These are phyloP conservation scores for Pogoniulus pusillus DNA, from an alignment of 2,797 vertebrate species.

Conservation along the genomic window DNA sequence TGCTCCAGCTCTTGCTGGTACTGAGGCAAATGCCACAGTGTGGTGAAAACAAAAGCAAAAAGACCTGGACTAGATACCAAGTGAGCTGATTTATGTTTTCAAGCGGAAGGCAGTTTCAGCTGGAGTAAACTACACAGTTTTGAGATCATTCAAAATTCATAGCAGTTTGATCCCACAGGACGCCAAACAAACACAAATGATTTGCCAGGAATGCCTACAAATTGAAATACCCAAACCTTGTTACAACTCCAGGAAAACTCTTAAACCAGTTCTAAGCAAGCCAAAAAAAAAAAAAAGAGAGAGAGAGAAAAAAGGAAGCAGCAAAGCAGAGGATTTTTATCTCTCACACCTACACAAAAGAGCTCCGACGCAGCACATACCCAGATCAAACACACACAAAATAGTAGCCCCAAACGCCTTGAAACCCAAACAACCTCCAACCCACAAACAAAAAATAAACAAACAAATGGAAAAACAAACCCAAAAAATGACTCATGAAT, in stretches of 20 bases:
- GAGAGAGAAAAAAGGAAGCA: neutral
- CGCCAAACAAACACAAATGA: slow-evolving; percentile 39
- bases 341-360: neutral
- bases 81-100: slow-evolving; percentile 41
- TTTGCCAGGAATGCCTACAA: slow-evolving; percentile 44
- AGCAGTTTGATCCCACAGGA: slow-evolving; percentile 60
- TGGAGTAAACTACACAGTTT: slow-evolving; percentile 50
- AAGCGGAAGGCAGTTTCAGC: slow-evolving; percentile 41
- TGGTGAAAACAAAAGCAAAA: neutral
- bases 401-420: neutral
- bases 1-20: neutral
- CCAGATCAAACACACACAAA: neutral
- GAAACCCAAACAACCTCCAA: neutral
- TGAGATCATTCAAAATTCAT: slow-evolving; percentile 62
- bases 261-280: neutral
- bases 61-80: neutral
- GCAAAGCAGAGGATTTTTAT: neutral
- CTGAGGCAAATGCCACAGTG: neutral
- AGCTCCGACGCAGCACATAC: neutral
- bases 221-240: slow-evolving; percentile 1
- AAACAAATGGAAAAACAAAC: neutral
- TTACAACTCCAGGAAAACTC: neutral
- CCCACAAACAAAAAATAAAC: neutral
- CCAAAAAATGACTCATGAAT: neutral
- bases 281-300: neutral